Evolutionary conservation across 64 coral and sea anemone species (phyloP).

Genomic region (Cladopsammia gracilis): DNA sequence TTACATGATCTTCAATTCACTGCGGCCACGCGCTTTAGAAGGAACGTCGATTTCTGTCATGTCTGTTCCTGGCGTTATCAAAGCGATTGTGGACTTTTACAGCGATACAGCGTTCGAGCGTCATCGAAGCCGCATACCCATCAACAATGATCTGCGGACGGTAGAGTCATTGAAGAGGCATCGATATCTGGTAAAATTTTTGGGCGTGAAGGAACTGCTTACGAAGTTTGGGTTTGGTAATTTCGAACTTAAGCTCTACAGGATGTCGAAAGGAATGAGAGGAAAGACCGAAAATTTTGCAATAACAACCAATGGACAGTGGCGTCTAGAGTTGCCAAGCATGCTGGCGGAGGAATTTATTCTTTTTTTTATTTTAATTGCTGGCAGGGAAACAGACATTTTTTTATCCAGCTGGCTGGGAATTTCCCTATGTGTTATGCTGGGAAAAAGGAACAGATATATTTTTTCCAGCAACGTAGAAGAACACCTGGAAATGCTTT

Average conservation of each 20-base stretch:
- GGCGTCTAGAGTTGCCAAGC: slow-evolving; percentile 40
- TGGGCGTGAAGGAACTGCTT: neutral
- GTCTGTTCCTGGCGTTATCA: neutral
- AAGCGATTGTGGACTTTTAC: neutral
- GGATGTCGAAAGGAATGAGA: slow-evolving; percentile 33
- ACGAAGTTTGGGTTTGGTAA: slow-evolving; percentile 10
- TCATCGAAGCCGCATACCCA: slow-evolving; percentile 31
- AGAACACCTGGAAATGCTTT: too few species aligned
- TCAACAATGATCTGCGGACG: neutral
- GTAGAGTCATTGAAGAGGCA: too few species aligned
- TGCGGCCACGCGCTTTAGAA: slow-evolving; percentile 14
- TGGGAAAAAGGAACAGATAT: too few species aligned
- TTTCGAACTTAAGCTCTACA: slow-evolving; percentile 11
- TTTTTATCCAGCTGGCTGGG: too few species aligned
- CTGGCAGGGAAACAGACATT: too few species aligned
- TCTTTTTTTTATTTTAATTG: too few species aligned
- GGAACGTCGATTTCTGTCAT: neutral
- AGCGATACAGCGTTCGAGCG: slow-evolving; percentile 10
- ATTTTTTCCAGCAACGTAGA: too few species aligned
- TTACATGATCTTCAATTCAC: slow-evolving; percentile 21
- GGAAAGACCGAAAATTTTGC: slow-evolving; percentile 40
- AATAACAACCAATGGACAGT: slow-evolving; percentile 25
- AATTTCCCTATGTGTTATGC: too few species aligned
- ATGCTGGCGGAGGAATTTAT: slow-evolving; percentile 9
- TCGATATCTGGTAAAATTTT: too few species aligned